Percentiles rank a stretch among this genome's conserved stretches.
Conservation (phyloP, 2,888 invertebrate species). For the Philopedon plagiatum region DNA sequence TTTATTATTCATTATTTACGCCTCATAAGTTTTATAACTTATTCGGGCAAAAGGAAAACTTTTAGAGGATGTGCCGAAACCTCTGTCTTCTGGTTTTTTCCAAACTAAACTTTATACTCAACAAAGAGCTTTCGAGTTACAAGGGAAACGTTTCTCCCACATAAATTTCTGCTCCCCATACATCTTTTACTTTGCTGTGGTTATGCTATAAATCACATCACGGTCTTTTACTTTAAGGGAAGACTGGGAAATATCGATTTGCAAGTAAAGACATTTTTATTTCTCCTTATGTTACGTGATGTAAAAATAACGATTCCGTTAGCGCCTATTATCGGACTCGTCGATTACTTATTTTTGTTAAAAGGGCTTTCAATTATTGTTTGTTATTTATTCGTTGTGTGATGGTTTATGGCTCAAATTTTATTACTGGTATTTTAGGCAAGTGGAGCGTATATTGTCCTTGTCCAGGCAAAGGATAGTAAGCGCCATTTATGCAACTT, state of each 20-base stretch:
- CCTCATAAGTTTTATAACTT: slow-evolving; percentile 20
- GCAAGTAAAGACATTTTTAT: slow-evolving; percentile 15
- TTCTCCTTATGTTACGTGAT: not conserved
- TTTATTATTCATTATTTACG: slow-evolving; percentile 22
- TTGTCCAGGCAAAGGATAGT: no score
- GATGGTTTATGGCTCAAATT: no score
- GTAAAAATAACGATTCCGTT: not conserved
- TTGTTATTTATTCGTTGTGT: no score
- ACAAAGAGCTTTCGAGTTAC: slow-evolving; percentile 24
- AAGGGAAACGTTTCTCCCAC: slow-evolving; percentile 28
- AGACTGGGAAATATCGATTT: slow-evolving; percentile 23
- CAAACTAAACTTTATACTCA: slow-evolving; percentile 5
- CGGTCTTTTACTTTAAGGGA: slow-evolving; percentile 16
- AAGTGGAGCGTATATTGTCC: no score
- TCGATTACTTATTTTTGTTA: no score
- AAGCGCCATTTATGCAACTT: no score
- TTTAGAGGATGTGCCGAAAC: slow-evolving; percentile 6
- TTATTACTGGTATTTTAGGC: no score
- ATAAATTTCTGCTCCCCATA: slow-evolving; percentile 26
- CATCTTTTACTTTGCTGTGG: slow-evolving; percentile 32
- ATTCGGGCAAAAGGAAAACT: slow-evolving; percentile 15
- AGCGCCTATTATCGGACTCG: no score
- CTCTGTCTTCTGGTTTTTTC: slow-evolving; percentile 10
- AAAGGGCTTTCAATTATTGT: no score
- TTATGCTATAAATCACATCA: slow-evolving; percentile 22